phyloP scores from a whole-genome alignment of 2,113 vertebrate genomes.

The Peromyscus californicus region DNA sequence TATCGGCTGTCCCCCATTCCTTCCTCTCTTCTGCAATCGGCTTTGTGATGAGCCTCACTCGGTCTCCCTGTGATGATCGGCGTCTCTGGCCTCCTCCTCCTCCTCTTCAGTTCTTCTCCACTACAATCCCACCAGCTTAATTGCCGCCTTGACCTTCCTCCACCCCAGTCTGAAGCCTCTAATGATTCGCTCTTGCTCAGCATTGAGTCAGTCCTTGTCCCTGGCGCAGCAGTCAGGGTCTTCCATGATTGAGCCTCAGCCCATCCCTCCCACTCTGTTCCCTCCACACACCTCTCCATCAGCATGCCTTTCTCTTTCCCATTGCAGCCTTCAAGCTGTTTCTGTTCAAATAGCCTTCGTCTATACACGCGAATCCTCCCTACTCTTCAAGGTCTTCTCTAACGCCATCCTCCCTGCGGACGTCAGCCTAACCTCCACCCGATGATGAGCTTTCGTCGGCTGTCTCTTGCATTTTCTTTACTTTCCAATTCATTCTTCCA shows the following conservation, averaged over 20 bases:
- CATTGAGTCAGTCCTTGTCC: neutral
- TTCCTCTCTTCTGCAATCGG: neutral
- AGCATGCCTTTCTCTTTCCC: neutral
- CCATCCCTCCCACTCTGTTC: neutral
- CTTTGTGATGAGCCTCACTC: neutral
- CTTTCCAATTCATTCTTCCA: neutral
- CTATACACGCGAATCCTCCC: neutral
- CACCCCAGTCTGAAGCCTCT: neutral
- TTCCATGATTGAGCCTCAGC: neutral
- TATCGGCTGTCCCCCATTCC: neutral
- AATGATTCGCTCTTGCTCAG: neutral
- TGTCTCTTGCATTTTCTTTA: constrained; percentile 9
- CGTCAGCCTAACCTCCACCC: neutral
- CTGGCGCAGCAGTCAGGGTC: neutral
- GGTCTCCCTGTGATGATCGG: neutral
- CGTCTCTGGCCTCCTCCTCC: neutral
- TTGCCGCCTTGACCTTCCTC: neutral
- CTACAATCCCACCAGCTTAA: neutral
- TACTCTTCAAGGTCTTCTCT: neutral
- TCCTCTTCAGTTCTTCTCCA: neutral
- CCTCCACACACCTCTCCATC: neutral
- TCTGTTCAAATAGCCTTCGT: neutral
- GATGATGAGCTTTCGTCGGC: neutral
- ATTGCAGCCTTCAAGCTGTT: neutral
- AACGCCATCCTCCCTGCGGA: neutral